These are phyloP conservation scores for Macaria notata DNA, from an alignment of 2,888 invertebrate genomes.

Conservation along the genomic window DNA sequence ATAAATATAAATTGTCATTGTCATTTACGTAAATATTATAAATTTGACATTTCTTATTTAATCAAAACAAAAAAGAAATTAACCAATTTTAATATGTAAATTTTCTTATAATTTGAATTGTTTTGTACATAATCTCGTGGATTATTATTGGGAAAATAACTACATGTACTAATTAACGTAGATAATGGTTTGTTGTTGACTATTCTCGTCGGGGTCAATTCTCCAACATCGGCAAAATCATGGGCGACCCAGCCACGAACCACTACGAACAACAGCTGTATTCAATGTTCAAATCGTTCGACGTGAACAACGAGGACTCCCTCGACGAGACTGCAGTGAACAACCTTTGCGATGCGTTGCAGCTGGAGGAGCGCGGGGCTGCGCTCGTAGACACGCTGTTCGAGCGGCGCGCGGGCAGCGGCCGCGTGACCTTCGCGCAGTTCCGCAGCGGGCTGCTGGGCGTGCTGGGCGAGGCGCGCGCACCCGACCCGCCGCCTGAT, in stretches of 20 bases:
- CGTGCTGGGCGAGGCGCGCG: constrained; percentile 82
- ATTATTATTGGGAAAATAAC: too few species aligned
- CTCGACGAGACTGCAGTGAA: constrained; percentile 85
- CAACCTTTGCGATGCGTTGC: constrained; percentile 88
- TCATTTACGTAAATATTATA: too few species aligned
- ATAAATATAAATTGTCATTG: too few species aligned
- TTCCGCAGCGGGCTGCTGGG: constrained; percentile 89
- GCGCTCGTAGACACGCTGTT: constrained; percentile 84
- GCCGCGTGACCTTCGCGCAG: constrained; percentile 85
- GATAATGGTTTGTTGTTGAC: too few species aligned
- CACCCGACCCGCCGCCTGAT: constrained; percentile 48
- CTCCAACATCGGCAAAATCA: constrained; percentile 39
- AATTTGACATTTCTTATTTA: too few species aligned
- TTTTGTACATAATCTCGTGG: too few species aligned
- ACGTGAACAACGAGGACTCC: constrained; percentile 86
- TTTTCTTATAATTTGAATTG: too few species aligned
- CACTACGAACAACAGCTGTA: constrained; percentile 92
- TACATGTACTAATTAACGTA: too few species aligned
- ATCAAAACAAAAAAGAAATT: too few species aligned
- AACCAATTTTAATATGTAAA: too few species aligned
- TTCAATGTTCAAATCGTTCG: constrained; percentile 90
- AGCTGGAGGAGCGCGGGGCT: constrained; percentile 87
- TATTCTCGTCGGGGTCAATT: too few species aligned
- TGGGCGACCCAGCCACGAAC: constrained; percentile 80
- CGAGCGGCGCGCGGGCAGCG: constrained; percentile 59